Base-by-base conservation (phyloP, 2,888 invertebrate genomes). In the Autographa pulchrina region DNA sequence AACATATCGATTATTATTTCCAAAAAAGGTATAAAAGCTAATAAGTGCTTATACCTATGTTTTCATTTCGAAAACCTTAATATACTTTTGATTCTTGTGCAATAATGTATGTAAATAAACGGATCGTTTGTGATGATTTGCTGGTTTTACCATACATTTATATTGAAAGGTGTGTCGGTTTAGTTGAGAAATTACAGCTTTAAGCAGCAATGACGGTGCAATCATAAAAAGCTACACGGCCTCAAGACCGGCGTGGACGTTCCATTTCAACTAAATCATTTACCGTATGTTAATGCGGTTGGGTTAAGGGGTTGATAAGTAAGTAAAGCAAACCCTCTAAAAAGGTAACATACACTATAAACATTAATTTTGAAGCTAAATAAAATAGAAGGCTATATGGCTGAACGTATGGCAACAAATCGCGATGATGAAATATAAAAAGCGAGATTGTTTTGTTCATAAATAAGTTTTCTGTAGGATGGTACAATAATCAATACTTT, bases 251-350 rank as follows among this genome's bases (percentile, higher is more conserved):
- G 85, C 81, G 78, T 70, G 68, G 63, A 83, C 79, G 79, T 84
- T 79, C 81, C 84, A 84, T 85, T 87, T 83, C 75, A 84, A 80
- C 70, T 82, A 81, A 84, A 86, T 82, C 78, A 84, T 84, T 85
- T 81, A 83, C 80, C 68, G 65, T 79, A 75, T 77, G 78, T 81
- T 84, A 86, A 80, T 80, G 79, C 62, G 72, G 78, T 84, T 83
- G 62, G 72, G 78, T 84, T 83, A 88, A 86, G 86, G 79, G 86
- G 74, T 80, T 84, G 80, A 83, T 86, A 80, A 77, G 74, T 78
- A 73, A 73, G 70, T 75, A 72, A 74, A 77, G 65, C 59, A 43
- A 70, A 59, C 65, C 60, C 35, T 68, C 48, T 69, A 68, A 25
- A 43, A 41, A 54, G 5, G 18, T 58, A 68, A 58, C 25, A 58